Conservation (phyloP, 1,140 invertebrate genomes). For the Eumeta japonica region DNA sequence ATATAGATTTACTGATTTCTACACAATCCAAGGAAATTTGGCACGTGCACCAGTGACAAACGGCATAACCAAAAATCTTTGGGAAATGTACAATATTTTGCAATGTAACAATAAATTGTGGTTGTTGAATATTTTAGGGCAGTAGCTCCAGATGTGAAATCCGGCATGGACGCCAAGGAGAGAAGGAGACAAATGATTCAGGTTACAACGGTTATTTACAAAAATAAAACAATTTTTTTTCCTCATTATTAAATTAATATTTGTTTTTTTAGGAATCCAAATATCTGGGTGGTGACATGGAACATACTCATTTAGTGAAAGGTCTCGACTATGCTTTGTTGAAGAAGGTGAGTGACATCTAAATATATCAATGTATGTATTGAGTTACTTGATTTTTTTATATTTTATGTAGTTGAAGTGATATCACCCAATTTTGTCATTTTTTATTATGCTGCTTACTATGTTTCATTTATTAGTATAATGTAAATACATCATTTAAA, state of each 20-base stretch:
- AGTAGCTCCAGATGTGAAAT: constrained; percentile 92
- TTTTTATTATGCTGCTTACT: neutral
- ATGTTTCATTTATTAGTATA: too few relatives aligned
- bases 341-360: constrained; percentile 76
- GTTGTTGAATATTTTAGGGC: too few relatives aligned
- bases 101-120: too few relatives aligned
- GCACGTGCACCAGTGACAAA: too few relatives aligned
- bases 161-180: constrained; percentile 93
- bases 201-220: constrained; percentile 11
- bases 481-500: too few relatives aligned
- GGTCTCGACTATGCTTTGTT: constrained; percentile 98
- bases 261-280: constrained; percentile 79
- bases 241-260: neutral
- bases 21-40: too few relatives aligned
- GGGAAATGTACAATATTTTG: too few relatives aligned
- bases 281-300: constrained; percentile 99
- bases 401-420: too few relatives aligned
- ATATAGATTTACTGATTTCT: too few relatives aligned
- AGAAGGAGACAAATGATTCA: constrained; percentile 93
- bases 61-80: too few relatives aligned
- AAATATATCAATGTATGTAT: constrained; percentile 7
- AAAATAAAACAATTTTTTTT: neutral
- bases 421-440: neutral
- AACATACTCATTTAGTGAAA: constrained; percentile 99
- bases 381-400: too few relatives aligned